phyloP scores from a whole-genome alignment of 2,113 vertebrate species.

The Pangasianodon hypophthalmus region DNA sequence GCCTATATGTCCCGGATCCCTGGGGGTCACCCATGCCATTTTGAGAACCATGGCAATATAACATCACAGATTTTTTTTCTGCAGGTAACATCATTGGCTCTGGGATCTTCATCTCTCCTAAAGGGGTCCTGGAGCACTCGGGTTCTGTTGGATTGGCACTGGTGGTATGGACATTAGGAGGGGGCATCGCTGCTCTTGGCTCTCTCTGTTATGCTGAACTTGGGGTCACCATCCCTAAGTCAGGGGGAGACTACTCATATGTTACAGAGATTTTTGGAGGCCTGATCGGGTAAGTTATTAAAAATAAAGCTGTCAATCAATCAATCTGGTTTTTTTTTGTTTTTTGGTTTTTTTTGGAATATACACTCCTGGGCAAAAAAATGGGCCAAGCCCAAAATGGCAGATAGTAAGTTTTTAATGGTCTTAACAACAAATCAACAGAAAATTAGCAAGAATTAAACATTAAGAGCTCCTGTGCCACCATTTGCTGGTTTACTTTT shows the following conservation, averaged over 20 bases:
- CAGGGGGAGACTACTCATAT: constrained; percentile 95
- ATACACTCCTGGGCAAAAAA: neutral
- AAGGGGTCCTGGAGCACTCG: constrained; percentile 92
- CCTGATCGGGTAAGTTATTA: constrained; percentile 85
- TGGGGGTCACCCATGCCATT: neutral
- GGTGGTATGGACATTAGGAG: constrained; percentile 89
- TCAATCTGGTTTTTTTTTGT: no score
- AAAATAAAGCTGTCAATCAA: no score
- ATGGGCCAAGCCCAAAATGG: no score
- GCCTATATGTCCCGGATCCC: neutral
- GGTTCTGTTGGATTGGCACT: constrained; percentile 93
- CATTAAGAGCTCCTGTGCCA: no score
- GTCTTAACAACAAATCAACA: no score
- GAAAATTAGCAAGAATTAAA: no score
- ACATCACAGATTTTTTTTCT: constrained; percentile 27
- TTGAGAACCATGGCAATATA: neutral
- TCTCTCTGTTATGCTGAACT: constrained; percentile 95
- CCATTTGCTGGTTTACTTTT: no score
- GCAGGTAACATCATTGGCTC: constrained; percentile 98
- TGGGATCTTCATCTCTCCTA: constrained; percentile 98
- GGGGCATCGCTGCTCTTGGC: constrained; percentile 87
- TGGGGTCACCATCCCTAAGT: constrained; percentile 95
- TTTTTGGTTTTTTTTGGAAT: neutral
- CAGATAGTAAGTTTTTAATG: no score
- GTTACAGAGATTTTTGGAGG: constrained; percentile 97